Evolutionary conservation across 2,113 vertebrate genomes (phyloP).

Genomic region (Oceanodroma tethys): DNA sequence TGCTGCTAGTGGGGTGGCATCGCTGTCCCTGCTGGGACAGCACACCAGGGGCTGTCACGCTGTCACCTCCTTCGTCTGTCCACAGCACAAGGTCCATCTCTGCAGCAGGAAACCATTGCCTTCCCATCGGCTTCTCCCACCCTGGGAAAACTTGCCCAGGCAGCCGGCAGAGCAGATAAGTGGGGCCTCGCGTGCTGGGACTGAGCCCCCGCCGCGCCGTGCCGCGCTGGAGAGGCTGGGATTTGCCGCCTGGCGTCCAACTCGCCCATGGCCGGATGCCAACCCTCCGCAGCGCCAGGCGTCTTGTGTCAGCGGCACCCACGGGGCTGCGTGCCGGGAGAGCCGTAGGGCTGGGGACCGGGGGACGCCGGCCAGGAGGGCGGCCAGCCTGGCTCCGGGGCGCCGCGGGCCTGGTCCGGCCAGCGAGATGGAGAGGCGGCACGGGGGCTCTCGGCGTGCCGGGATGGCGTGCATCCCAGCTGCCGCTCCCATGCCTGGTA

Average conservation of each 20-base stretch:
- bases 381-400: rapidly evolving
- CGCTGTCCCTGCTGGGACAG: background rate
- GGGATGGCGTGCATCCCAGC: background rate
- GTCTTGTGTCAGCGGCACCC: background rate
- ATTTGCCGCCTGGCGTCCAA: background rate
- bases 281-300: background rate
- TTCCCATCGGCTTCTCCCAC: background rate
- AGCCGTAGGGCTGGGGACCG: rapidly evolving
- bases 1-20: background rate
- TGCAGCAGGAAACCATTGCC: background rate
- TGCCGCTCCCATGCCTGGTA: background rate
- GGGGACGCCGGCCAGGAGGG: rapidly evolving
- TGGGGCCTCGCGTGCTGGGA: rapidly evolving
- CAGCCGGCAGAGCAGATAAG: background rate
- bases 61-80: rapidly evolving
- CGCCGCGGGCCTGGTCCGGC: rapidly evolving
- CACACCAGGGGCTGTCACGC: rapidly evolving
- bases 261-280: rapidly evolving
- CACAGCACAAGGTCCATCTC: background rate
- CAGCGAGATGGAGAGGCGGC: rapidly evolving
- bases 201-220: rapidly evolving
- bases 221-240: background rate
- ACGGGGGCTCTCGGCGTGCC: rapidly evolving
- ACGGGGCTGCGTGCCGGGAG: rapidly evolving
- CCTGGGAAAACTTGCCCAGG: background rate